A percentile compares a stretch with the other conserved stretches of the same genome.
These are phyloP conservation scores for Trogon surrucura DNA, from an alignment of 2,113 vertebrate genomes.

Conservation along the genomic window DNA sequence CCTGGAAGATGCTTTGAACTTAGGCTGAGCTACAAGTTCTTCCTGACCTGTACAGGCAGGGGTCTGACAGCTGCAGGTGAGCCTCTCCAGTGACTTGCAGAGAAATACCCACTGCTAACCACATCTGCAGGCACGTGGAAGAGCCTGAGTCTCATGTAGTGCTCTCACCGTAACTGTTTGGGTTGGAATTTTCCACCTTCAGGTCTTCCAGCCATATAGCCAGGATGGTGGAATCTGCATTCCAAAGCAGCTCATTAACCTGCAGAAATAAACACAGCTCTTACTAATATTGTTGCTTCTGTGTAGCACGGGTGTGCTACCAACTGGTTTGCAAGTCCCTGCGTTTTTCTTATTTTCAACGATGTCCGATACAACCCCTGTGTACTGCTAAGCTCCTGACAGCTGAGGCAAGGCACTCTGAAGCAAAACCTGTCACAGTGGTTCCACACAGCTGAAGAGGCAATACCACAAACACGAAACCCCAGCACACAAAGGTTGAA, in stretches of 20 bases:
- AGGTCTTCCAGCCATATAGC: conserved; percentile 91
- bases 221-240: conserved; percentile 89
- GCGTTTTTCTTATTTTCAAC: not conserved
- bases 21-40: not conserved
- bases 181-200: conserved; percentile 47
- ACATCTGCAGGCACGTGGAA: not conserved
- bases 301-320: not conserved
- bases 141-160: not conserved
- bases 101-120: not conserved
- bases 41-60: not conserved
- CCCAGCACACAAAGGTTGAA: not conserved
- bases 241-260: conserved; percentile 95
- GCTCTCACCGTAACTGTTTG: conserved; percentile 81
- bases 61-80: not conserved
- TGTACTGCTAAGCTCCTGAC: not conserved
- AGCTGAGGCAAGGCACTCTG: not conserved
- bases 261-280: conserved; percentile 34
- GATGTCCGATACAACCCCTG: fast-evolving
- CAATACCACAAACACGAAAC: not conserved
- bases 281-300: not conserved
- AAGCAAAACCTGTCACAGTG: not conserved
- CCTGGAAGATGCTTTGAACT: not conserved
- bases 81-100: not conserved
- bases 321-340: not conserved
- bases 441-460: not conserved